Base-by-base conservation (phyloP, 2,888 invertebrate genomes). In the Apomyelois bistriatella region DNA sequence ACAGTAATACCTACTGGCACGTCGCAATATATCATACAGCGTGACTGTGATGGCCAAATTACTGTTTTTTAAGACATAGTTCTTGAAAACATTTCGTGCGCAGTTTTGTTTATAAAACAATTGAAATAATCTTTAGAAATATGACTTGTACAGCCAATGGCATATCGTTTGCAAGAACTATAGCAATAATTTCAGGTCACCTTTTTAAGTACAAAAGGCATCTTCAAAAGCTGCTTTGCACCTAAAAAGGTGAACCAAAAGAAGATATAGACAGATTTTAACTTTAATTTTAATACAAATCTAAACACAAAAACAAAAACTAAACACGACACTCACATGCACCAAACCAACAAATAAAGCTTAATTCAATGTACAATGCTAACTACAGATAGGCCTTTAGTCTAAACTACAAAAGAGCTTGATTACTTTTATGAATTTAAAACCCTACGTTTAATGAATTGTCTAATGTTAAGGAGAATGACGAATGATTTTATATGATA, bases 1-100 rank as follows among this genome's bases (percentile, higher is more conserved):
- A 82, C 75, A 76, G 70, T 68, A 76, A 72, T 68, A 77, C 78
- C 74, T 81, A 83, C 82, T 75, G 73, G 72, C 80, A 82, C 81
- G 72, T 74, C 79, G 82, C 79, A 74, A 73, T 71, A 71, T 76
- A 69, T 51, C 36, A 51, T 76, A 85, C 75, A 77, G 77, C 79
- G 78, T 76, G 75, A 73, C 71, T 67, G 67, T 60, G 58, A 64
- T 55, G 55, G 58, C 55, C 52, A 56, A 52, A 49, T 55, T 55
- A 53, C 41, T 42, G 42, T 51, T 41, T 53, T 46, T 32, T 22
- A 2, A 22, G 2, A 35, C 46, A 35, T 16, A 46, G 16, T 46
- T 46, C 46, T 46, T 46, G 35, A 10, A 46, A 32, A 10, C 15
- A 13, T 32, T 2, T 16, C 12, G 32, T 32, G 16, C 13, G 13